Percentiles rank a stretch among this genome's conserved stretches.
phyloP scores from a whole-genome alignment of 2,797 vertebrate genomes.

The Propithecus deckenii region DNA sequence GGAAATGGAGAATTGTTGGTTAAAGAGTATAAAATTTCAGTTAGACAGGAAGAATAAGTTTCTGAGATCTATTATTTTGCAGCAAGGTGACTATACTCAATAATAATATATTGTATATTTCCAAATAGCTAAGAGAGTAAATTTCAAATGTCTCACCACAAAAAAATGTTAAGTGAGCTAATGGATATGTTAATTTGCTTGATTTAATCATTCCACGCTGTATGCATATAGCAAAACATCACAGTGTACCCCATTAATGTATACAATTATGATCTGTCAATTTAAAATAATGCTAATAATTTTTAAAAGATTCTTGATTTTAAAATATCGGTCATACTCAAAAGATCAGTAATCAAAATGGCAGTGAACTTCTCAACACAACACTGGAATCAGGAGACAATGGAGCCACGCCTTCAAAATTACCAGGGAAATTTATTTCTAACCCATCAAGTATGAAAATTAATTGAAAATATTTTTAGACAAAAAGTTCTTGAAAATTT shows the following conservation, averaged over 20 bases:
- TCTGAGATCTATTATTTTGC: neutral
- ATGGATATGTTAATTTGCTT: neutral
- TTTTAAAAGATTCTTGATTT: neutral
- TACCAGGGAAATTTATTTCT: neutral
- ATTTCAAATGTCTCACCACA: neutral
- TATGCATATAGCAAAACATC: neutral
- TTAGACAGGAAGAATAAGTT: neutral
- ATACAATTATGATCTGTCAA: neutral
- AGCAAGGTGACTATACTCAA: neutral
- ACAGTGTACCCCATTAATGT: neutral
- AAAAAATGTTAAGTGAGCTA: neutral
- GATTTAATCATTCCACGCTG: neutral
- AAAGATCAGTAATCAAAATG: neutral
- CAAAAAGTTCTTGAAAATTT: constrained; percentile 20
- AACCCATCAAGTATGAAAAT: constrained; percentile 5
- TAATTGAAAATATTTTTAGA: neutral
- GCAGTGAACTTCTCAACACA: neutral
- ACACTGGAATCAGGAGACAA: neutral
- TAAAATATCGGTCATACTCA: constrained; percentile 11
- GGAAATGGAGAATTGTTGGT: neutral
- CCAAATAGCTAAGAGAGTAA: neutral
- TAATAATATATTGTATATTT: neutral
- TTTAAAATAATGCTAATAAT: neutral
- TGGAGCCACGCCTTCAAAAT: constrained; percentile 5
- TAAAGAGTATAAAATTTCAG: neutral